Base-by-base conservation (phyloP, 2,113 vertebrate genomes). In the Genyomyrus donnyi region DNA sequence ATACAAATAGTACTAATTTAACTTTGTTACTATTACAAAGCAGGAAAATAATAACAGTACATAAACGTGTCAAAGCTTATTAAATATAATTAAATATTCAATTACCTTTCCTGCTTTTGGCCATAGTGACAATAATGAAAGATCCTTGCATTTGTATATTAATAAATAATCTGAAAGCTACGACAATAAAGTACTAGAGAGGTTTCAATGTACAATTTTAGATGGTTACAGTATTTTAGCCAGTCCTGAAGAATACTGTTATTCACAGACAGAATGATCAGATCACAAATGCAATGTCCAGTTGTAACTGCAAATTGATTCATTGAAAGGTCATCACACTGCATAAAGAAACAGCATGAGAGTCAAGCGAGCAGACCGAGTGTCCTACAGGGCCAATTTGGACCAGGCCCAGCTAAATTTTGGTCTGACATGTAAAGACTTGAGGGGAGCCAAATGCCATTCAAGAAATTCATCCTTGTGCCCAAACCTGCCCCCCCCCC, bases 81-180 rank as follows among this genome's bases (percentile, higher is more conserved):
- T 53, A 87, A 87, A 56, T 87, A 87, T 48, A n/a, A 31, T 53
- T 39, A 86, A 31, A 86, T 86, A 35, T 35, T 53, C 53, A 56
- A 21, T 56, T 50, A 87, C 15, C 48, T 87, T 87, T 27, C 85
- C 46, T 19, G 48, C 24, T 17, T 87, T 53, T 88, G 53, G 27
- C 56, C 53, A 62, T 53, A 53, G 8, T 88, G 17, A 88, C n/a
- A 45, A 58, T 88, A 53, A 24, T 62, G 31, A 80, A 80, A 5
- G 74, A 80, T 80, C 17, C 31, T 80, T 80, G 74, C 93, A 95
- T 94, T 94, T 96, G 95, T 96, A 95, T 95, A 94, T 94, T 93
- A 95, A 93, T 94, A 94, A 92, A 92, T 93, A 91, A 46, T 88
- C 39, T 62, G 74, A 49, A 52, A 39, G 6, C 15, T 80, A 15